A percentile compares a stretch with the other conserved stretches of the same genome.
phyloP scores from a whole-genome alignment of 2,888 invertebrate genomes.

The Erpobdella octoculata region DNA sequence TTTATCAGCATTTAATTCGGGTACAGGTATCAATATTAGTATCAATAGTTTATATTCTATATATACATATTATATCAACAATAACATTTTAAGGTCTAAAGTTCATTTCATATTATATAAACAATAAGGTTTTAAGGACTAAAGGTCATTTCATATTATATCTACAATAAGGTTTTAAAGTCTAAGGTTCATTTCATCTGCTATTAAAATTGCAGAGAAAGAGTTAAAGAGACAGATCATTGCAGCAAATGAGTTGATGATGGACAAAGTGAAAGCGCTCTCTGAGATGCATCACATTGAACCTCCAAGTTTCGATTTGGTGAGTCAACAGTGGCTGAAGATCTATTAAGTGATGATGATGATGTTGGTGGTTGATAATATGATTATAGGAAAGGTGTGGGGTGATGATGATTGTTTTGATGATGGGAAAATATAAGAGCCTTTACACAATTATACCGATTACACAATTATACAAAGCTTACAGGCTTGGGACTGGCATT shows the following conservation, averaged over 20 bases:
- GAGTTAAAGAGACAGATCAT: constrained; percentile 25
- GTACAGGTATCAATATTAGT: no score
- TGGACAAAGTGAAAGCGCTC: constrained; percentile 11
- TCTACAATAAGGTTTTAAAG: neutral
- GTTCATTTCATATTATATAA: no score
- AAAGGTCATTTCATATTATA: neutral
- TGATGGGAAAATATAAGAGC: no score
- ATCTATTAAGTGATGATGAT: neutral
- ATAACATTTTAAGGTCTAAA: no score
- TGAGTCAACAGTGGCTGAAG: neutral
- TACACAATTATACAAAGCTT: no score
- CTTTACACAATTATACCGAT: no score
- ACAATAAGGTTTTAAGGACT: no score
- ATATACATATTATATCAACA: no score
- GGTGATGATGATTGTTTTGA: neutral
- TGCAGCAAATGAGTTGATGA: constrained; percentile 16
- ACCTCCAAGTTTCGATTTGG: constrained; percentile 2
- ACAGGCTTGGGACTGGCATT: no score
- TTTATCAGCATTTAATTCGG: no score
- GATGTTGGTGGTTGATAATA: neutral
- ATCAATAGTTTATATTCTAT: no score
- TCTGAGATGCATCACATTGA: constrained; percentile 10
- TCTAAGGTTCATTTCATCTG: neutral
- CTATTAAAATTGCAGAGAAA: constrained; percentile 2
- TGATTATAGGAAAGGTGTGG: neutral